Evolutionary conservation across 2,797 vertebrate species (phyloP).

Genomic region (Strix occidentalis): DNA sequence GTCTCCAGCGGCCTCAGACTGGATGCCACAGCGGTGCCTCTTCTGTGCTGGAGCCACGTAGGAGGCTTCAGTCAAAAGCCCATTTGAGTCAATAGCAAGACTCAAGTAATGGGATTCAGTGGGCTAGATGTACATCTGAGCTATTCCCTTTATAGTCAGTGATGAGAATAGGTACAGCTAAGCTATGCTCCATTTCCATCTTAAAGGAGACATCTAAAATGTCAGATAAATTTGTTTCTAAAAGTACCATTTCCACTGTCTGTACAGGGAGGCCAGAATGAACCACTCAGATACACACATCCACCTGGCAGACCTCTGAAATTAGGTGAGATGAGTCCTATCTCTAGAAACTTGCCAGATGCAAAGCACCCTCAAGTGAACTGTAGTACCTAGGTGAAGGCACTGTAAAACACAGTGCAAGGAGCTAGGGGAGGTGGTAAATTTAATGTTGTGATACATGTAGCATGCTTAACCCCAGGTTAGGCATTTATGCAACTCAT

Average conservation of each 20-base stretch:
- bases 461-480: background rate
- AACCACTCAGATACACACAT: background rate
- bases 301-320: background rate
- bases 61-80: background rate
- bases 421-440: background rate
- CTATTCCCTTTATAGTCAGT: background rate
- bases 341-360: background rate
- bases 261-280: background rate
- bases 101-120: background rate
- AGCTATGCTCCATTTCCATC: background rate
- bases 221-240: background rate
- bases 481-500: background rate
- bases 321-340: background rate
- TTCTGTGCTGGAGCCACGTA: background rate
- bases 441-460: background rate
- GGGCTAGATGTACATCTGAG: background rate
- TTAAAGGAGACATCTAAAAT: background rate
- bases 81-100: background rate
- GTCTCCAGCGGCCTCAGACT: background rate
- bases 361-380: background rate
- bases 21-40: fast-evolving
- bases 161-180: background rate
- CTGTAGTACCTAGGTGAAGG: background rate
- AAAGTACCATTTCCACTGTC: background rate
- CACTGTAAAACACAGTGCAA: background rate